Evolutionary conservation across 2,113 vertebrate species (phyloP).

Genomic region (Bungarus multicinctus): DNA sequence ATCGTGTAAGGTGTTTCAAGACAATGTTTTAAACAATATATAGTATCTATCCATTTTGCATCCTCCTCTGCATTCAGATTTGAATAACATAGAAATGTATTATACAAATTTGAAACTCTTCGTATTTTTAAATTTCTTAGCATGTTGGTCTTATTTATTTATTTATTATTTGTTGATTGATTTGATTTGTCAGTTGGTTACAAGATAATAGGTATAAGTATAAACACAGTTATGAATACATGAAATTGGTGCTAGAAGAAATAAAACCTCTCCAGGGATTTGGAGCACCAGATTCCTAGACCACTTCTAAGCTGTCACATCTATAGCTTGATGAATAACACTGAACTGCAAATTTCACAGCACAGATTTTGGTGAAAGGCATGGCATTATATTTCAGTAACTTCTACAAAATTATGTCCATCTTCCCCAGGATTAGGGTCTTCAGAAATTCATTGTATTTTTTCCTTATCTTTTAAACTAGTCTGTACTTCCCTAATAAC

Average conservation of each 20-base stretch:
- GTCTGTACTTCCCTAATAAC: background rate
- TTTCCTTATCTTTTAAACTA: background rate
- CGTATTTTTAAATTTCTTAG: background rate
- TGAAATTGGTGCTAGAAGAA: no score
- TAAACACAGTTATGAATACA: no score
- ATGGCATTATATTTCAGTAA: background rate
- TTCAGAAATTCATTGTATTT: background rate
- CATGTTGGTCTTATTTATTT: background rate
- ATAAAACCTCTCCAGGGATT: background rate
- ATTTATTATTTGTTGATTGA: no score
- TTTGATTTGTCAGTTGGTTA: no score
- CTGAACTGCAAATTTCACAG: background rate
- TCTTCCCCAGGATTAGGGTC: background rate
- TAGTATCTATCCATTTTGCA: background rate
- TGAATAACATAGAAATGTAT: background rate
- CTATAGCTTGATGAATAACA: background rate
- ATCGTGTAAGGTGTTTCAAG: background rate
- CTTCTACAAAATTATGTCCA: background rate
- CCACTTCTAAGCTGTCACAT: background rate
- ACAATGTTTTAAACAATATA: background rate
- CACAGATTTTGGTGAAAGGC: background rate
- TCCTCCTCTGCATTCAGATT: background rate
- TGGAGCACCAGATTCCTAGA: background rate
- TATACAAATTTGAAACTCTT: background rate
- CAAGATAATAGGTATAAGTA: no score